Conservation (phyloP, 1,140 invertebrate genomes). For the Brachionus sp. region DNA sequence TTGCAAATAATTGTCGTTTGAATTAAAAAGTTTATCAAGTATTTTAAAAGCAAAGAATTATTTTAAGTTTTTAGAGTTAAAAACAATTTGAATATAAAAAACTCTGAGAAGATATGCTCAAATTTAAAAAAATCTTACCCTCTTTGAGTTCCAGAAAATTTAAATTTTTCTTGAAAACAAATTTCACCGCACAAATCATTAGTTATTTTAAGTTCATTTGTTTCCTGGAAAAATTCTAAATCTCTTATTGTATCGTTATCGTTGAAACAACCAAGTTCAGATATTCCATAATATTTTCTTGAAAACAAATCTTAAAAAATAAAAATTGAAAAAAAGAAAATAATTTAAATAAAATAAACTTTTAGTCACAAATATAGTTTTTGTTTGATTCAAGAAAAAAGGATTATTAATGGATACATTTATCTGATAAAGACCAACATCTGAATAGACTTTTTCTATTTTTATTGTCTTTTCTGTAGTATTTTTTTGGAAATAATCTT, state of each 20-base stretch:
- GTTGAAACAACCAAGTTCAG: background rate
- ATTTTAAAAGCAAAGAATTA: too few relatives aligned
- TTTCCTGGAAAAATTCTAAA: background rate
- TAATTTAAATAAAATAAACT: background rate
- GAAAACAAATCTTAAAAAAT: background rate
- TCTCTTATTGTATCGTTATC: background rate
- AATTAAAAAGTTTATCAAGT: too few relatives aligned
- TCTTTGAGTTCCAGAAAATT: background rate
- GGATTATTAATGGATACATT: background rate
- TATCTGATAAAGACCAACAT: background rate
- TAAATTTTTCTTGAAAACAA: background rate
- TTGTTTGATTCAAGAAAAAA: background rate
- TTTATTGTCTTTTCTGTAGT: background rate
- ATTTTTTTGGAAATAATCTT: background rate
- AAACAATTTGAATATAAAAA: too few relatives aligned
- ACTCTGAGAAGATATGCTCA: background rate
- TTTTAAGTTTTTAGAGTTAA: too few relatives aligned
- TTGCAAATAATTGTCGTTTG: too few relatives aligned
- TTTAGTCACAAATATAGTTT: background rate
- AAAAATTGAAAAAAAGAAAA: background rate
- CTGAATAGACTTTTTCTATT: background rate
- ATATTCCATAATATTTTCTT: background rate
- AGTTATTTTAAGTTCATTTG: background rate
- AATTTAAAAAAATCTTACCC: background rate
- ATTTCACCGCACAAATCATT: background rate